A percentile compares a stretch with the other conserved stretches of the same genome.
These are phyloP conservation scores for Pantherophis vulpinus DNA, from an alignment of 2,797 vertebrate species.

Conservation along the genomic window DNA sequence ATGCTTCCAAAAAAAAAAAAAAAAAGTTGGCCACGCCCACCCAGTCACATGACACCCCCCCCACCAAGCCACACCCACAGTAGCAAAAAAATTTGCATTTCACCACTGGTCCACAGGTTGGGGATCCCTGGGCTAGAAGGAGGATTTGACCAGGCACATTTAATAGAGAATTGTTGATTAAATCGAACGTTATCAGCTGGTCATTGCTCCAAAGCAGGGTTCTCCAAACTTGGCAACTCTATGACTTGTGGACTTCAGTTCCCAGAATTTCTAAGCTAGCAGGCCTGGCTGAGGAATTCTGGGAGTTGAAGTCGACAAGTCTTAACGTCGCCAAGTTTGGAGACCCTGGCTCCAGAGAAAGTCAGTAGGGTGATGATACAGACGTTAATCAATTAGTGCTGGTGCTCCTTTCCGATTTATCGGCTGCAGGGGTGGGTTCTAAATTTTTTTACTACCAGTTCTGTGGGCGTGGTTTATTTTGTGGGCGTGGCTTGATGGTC, in stretches of 20 bases:
- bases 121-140: too few species aligned
- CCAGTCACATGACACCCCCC: too few species aligned
- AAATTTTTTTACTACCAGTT: too few species aligned
- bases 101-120: too few species aligned
- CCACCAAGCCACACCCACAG: too few species aligned
- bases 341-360: neutral
- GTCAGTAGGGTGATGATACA: neutral
- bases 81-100: too few species aligned
- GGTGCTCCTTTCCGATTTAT: neutral
- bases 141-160: neutral
- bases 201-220: neutral
- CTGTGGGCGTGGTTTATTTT: too few species aligned
- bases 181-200: neutral
- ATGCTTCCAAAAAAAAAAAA: too few species aligned
- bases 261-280: neutral
- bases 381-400: neutral
- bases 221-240: neutral
- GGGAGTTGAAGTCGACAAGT: neutral
- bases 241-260: neutral
- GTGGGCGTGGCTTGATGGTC: too few species aligned
- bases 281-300: neutral
- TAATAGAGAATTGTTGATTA: neutral
- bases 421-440: too few species aligned
- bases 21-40: too few species aligned
- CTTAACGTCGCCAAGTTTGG: neutral